phyloP scores from a whole-genome alignment of 2,797 vertebrate species.

The Hoplostethus atlanticus region DNA sequence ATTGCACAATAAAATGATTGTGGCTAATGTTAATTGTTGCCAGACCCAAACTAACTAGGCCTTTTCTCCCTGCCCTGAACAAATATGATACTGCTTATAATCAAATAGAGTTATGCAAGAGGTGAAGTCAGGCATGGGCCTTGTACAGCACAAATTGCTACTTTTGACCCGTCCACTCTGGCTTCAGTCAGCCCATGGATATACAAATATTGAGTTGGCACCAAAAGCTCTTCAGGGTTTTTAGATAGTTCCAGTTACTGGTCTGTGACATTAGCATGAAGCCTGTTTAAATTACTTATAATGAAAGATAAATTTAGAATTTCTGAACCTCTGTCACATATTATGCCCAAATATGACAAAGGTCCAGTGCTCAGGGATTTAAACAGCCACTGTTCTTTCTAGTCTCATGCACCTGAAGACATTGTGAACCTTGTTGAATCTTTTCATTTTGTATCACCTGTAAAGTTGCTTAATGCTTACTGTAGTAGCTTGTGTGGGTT shows the following conservation, averaged over 20 bases:
- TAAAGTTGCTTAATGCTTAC: neutral
- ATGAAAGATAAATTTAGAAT: constrained; percentile 36
- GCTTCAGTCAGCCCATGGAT: constrained; percentile 26
- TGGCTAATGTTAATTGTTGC: constrained; percentile 18
- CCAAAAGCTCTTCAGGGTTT: constrained; percentile 37
- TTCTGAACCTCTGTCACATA: constrained; percentile 21
- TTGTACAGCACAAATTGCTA: constrained; percentile 42
- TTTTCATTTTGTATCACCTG: neutral
- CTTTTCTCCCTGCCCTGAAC: constrained; percentile 11
- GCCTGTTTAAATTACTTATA: constrained; percentile 23
- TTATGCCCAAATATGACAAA: constrained; percentile 16
- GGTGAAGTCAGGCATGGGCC: constrained; percentile 45
- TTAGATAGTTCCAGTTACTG: constrained; percentile 52
- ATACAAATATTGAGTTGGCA: constrained; percentile 50
- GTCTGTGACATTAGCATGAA: constrained; percentile 49
- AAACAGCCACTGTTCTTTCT: neutral
- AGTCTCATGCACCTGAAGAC: neutral
- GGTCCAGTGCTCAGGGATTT: constrained; percentile 14
- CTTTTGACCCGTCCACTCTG: constrained; percentile 39
- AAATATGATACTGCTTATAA: constrained; percentile 32
- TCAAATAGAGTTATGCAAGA: constrained; percentile 27
- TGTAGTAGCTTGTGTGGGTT: neutral
- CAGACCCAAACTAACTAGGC: neutral
- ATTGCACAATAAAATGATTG: constrained; percentile 18
- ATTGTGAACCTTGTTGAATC: neutral